These are phyloP conservation scores for Harmothoe impar DNA, from an alignment of 2,888 invertebrate genomes.

Conservation along the genomic window DNA sequence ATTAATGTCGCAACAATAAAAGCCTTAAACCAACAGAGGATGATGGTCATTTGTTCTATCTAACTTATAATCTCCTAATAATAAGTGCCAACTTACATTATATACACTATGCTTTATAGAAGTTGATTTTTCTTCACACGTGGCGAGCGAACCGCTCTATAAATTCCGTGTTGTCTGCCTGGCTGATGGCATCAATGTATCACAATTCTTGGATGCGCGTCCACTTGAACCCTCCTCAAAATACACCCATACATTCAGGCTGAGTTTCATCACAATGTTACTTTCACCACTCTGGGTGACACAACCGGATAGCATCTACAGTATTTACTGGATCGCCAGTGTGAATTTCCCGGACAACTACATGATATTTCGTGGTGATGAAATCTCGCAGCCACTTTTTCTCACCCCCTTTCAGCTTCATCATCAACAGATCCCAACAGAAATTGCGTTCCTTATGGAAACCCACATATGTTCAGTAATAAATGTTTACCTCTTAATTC, in stretches of 20 bases:
- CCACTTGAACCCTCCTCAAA: slow-evolving; percentile 4
- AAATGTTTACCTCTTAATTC: neutral
- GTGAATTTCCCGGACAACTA: neutral
- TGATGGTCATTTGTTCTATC: neutral
- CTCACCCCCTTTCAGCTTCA: neutral
- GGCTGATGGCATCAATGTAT: slow-evolving; percentile 53
- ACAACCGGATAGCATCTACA: neutral
- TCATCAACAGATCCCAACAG: neutral
- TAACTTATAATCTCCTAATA: slow-evolving; percentile 45
- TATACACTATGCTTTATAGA: slow-evolving; percentile 15
- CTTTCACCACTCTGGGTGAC: neutral
- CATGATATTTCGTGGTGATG: neutral
- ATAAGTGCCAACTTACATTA: slow-evolving; percentile 36
- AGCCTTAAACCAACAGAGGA: slow-evolving; percentile 21
- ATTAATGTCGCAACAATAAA: neutral
- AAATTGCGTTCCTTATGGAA: neutral
- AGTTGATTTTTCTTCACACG: neutral
- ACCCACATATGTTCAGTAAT: neutral
- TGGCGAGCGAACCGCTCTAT: neutral
- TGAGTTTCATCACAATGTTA: slow-evolving; percentile 3
- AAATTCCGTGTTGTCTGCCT: neutral
- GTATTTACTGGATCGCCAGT: neutral
- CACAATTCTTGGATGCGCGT: slow-evolving; percentile 50
- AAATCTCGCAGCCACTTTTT: neutral
- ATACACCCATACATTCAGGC: slow-evolving; percentile 6